These are phyloP conservation scores for Telmatherina bonti DNA, from an alignment of 2,797 vertebrate species.

Conservation along the genomic window DNA sequence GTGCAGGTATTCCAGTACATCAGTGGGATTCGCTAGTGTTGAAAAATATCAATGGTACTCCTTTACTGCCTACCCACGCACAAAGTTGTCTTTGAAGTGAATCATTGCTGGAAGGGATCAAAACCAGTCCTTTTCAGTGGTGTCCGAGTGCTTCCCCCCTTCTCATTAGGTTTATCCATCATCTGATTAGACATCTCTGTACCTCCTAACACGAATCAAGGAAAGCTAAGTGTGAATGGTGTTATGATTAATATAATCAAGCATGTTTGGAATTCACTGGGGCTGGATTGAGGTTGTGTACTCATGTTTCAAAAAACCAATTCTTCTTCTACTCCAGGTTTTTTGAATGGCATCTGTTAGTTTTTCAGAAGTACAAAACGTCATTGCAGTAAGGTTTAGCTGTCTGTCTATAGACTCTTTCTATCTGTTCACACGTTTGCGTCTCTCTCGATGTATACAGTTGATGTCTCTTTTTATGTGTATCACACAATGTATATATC, in stretches of 20 bases:
- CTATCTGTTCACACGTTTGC: conserved; percentile 65
- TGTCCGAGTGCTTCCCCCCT: conserved; percentile 4
- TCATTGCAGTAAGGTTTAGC: conserved; percentile 37
- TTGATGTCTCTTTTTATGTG: conserved; percentile 69
- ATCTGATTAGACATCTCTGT: conserved; percentile 42
- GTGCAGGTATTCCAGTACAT: conserved; percentile 9
- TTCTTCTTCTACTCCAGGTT: conserved; percentile 34
- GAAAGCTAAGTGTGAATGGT: conserved; percentile 14
- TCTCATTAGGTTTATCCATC: conserved; percentile 37
- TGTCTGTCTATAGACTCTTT: conserved; percentile 51
- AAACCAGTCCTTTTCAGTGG: conserved; percentile 31
- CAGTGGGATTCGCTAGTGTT: conserved; percentile 11
- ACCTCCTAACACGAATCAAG: conserved; percentile 15
- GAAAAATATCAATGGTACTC: conserved; percentile 29
- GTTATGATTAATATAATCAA: conserved; percentile 44
- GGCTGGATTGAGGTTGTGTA: conserved; percentile 37
- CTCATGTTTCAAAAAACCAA: conserved; percentile 16
- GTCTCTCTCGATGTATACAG: conserved; percentile 60
- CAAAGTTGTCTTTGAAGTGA: conserved; percentile 54
- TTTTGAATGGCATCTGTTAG: conserved; percentile 11
- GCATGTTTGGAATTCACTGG: conserved; percentile 37
- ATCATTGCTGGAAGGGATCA: conserved; percentile 37
- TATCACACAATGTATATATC: conserved; percentile 72
- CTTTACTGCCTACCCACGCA: conserved; percentile 14
- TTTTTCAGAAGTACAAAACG: conserved; percentile 32